Percentiles rank a stretch among this genome's conserved stretches.
These are phyloP conservation scores for Bujurquina vittata DNA, from an alignment of 2,113 vertebrate genomes.

Conservation along the genomic window DNA sequence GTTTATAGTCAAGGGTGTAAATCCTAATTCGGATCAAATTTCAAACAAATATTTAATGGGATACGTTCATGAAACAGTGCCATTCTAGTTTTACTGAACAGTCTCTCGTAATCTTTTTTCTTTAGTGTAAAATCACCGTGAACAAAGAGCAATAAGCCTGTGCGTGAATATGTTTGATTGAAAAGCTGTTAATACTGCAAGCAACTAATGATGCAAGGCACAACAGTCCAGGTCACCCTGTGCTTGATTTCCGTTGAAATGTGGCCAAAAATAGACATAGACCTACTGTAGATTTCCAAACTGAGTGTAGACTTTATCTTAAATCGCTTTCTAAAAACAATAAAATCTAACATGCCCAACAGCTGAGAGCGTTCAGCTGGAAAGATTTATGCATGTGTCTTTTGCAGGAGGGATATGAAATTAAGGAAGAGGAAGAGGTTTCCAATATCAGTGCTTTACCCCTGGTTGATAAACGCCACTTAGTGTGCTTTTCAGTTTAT, in stretches of 20 bases:
- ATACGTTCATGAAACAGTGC: neutral
- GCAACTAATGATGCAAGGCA: neutral
- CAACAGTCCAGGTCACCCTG: neutral
- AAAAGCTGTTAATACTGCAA: neutral
- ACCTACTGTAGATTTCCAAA: neutral
- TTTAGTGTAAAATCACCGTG: neutral
- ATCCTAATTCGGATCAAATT: neutral
- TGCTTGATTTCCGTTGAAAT: neutral
- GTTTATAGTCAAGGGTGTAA: neutral
- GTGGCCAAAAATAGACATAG: neutral
- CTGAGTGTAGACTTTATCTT: neutral
- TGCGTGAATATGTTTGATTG: neutral
- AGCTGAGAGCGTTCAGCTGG: neutral
- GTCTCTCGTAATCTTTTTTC: neutral
- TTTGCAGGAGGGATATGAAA: neutral
- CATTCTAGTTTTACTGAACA: fast-evolving
- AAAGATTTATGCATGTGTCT: neutral
- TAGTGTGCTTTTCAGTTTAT: neutral
- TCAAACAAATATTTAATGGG: neutral
- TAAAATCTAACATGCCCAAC: neutral
- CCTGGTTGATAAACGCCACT: neutral
- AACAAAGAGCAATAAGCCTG: neutral
- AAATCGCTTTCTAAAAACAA: neutral
- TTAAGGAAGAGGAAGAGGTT: neutral
- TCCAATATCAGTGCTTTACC: neutral